phyloP scores from a whole-genome alignment of 2,888 invertebrate species.

The Acanthopleura granulata region DNA sequence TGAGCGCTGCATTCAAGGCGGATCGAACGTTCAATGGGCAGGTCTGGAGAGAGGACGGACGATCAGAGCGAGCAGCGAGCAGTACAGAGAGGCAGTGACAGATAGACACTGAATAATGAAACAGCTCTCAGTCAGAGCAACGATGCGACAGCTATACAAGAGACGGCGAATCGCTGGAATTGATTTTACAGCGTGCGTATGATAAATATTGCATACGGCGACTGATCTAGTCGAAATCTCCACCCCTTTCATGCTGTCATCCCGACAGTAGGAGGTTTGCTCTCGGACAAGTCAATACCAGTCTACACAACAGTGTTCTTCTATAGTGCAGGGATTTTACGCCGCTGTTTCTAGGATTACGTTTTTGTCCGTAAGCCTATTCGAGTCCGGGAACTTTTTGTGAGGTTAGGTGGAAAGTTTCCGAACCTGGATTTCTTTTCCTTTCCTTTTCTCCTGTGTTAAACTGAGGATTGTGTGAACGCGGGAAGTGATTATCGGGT shows the following conservation, averaged over 20 bases:
- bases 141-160: background rate
- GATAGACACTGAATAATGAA: slow-evolving; percentile 8
- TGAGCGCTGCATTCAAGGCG: background rate
- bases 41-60: background rate
- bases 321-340: no score
- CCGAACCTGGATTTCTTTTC: no score
- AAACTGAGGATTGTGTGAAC: no score
- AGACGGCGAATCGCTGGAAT: slow-evolving; percentile 14
- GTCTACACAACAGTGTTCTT: background rate
- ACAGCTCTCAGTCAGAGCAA: background rate
- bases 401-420: no score
- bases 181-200: slow-evolving; percentile 18
- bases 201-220: slow-evolving; percentile 18
- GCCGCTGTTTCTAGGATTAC: no score
- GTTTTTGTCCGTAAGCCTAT: no score
- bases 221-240: background rate
- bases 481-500: no score
- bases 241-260: background rate
- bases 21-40: slow-evolving; percentile 3
- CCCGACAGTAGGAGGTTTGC: background rate
- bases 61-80: background rate
- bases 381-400: no score
- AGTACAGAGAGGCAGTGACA: background rate
- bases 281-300: background rate
- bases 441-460: no score